Conservation (phyloP, 2,888 invertebrate species). For the Drosophila vallismaia region DNA sequence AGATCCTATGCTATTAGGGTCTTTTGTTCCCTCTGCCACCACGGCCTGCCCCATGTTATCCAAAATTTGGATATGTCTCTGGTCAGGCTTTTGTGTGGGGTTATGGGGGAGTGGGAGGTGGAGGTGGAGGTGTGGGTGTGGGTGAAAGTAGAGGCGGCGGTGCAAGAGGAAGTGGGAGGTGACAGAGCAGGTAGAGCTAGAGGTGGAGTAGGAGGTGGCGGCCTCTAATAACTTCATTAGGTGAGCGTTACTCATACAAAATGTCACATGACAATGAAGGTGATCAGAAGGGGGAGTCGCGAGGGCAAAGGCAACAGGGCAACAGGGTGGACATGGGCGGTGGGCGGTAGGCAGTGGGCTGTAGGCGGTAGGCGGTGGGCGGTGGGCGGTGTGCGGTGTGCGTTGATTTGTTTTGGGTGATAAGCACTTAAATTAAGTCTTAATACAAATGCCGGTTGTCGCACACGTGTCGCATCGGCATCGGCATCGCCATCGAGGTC, state of each 20-base stretch:
- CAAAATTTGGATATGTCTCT: conserved; percentile 12
- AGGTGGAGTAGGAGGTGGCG: not conserved
- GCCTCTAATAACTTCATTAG: conserved; percentile 76
- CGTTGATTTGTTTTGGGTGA: conserved; percentile 81
- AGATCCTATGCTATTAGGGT: not conserved
- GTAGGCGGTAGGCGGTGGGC: conserved; percentile 27
- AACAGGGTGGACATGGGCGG: no score
- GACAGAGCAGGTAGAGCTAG: no score
- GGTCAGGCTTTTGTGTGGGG: conserved; percentile 22
- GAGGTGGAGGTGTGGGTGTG: no score
- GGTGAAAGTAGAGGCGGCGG: no score
- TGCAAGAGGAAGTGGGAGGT: no score
- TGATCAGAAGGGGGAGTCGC: no score
- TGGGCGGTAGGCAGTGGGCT: not conserved
- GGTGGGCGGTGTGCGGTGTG: conserved; percentile 13
- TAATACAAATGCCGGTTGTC: conserved; percentile 81
- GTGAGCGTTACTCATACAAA: conserved; percentile 61
- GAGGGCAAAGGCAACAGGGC: no score
- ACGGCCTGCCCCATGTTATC: not conserved
- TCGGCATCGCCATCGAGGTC: conserved; percentile 37
- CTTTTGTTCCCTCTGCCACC: not conserved
- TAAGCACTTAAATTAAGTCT: conserved; percentile 83
- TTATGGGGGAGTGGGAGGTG: not conserved
- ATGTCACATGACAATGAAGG: conserved; percentile 52
- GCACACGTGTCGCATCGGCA: conserved; percentile 77